Evolutionary conservation across 2,113 vertebrate genomes (phyloP), one percentile per base, ranked within the genome.

Genomic region (Acinonyx jubatus): DNA sequence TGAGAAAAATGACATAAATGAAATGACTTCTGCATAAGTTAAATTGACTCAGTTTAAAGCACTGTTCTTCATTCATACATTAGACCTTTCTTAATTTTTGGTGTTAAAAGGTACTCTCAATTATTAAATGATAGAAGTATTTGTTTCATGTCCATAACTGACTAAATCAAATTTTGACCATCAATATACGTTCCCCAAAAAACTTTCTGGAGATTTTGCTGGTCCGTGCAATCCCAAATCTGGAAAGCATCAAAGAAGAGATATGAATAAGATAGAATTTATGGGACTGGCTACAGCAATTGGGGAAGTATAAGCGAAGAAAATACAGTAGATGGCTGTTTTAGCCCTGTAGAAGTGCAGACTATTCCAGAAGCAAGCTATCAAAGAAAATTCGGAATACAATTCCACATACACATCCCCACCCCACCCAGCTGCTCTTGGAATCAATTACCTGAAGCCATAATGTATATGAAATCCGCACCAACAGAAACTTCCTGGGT

Each of bases 151-250:
- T 48, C 29, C 9, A 23, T 78, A 48, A 82, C 23, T 19, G 11
- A 45, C 25, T 50, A 74, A 91, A 93, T 25, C n/a, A 29, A 95
- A 88, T 50, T 4, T 19, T 82, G 18, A 80, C 65, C 15, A 74
- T 74, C 9, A 21, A 23, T 7, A 80, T 10, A 74, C 1, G 0
- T 38, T 21, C 27, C n/a, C 4, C 0, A 0, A 5, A 48, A 48
- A 63, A 57, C 19, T 41, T 57, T 31, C n/a, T 78, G 45, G 25
- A 86, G 50, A 83, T 5, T 76, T 76, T 90, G 83, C 85, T 87
- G 45, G 14, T 86, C 27, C 19, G 0, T 23, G 23, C 13, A 52
- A 82, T 82, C 19, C 9, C 50, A 82, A 55, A 78, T 79, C 61
- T 91, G 36, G 33, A 93, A 91, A 83, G 12, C 13, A 73, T n/a